Evolutionary conservation across 2,888 invertebrate species (phyloP), one percentile per base, ranked within the genome.

Genomic region (Carabus problematicus): DNA sequence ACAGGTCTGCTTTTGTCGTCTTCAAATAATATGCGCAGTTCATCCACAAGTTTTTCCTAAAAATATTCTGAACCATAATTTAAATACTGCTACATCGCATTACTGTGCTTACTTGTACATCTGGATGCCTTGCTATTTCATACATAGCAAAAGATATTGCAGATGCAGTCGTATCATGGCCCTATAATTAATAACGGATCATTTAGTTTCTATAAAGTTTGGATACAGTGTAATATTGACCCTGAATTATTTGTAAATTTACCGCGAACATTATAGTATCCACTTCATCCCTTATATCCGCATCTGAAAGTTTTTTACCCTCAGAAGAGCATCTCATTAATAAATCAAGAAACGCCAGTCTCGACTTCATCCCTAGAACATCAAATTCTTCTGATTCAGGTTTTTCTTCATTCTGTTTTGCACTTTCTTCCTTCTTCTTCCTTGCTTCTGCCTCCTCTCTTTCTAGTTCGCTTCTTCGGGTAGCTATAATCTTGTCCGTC

Each of bases 241-340:
- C 18, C 7, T 47, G 16, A 18, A 47, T 18, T 63, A 18, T 41
- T 63, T 59, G 42, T 41, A 42, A 1, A 76, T 77, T 79, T 77
- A 88, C 89, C 79, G 87, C 90, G 79, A 91, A 91, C 87, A 91
- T 88, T 73, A 91, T 90, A 0, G 91, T 91, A 73, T 91, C 88
- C 0, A 91, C 89, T 81, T 91, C 89, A 77, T 90, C 88, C 64
- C 88, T 83, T 52, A 91, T 85, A 71, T 86, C 86, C 40, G 85
- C 77, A 72, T 87, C 85, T 8, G 84, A 84, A 54, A 91, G 79
- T 3, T 84, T 85, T 71, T 84, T 78, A 0, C 87, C 88, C 72
- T 88, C 85, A 11, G 86, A 83, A 74, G 85, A 85, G 2, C 87
- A 83, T 55, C 88, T 82, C 11, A 91, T 78, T 3, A 91, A 77